Evolutionary conservation across 2,888 invertebrate species (phyloP).

Genomic region (Oscheius sp.): DNA sequence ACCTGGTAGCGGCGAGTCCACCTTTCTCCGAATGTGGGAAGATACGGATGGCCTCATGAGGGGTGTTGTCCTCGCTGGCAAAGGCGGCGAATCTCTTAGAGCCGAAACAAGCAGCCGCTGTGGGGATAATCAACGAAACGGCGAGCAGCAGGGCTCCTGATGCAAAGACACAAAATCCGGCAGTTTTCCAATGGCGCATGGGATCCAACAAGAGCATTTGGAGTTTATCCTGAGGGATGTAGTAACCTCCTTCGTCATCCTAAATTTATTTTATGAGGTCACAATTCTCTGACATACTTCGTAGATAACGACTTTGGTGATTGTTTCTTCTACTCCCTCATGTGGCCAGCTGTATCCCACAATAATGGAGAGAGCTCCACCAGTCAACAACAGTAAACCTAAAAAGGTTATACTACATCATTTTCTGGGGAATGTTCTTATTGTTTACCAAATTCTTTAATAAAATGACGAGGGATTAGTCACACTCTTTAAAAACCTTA

Average conservation of each 20-base stretch:
- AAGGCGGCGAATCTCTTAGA: conserved; percentile 63
- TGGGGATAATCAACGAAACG: conserved; percentile 67
- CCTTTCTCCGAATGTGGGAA: conserved; percentile 52
- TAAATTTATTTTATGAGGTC: conserved; percentile 25
- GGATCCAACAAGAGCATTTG: conserved; percentile 66
- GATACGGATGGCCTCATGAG: conserved; percentile 71
- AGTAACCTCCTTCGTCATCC: conserved; percentile 70
- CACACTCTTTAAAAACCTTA: neutral
- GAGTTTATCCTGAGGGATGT: conserved; percentile 68
- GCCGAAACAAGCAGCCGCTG: conserved; percentile 66
- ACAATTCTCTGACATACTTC: conserved; percentile 39
- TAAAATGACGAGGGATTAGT: neutral
- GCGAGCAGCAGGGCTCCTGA: conserved; percentile 69
- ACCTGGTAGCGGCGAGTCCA: conserved; percentile 20
- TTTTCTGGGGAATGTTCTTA: no score
- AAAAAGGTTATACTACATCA: no score
- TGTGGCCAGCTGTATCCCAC: conserved; percentile 71
- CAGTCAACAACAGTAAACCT: conserved; percentile 65
- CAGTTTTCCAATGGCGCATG: conserved; percentile 69
- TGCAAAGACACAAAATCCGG: conserved; percentile 69
- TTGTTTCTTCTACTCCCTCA: conserved; percentile 56
- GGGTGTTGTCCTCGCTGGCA: conserved; percentile 67
- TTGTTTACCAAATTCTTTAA: neutral
- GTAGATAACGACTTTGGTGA: conserved; percentile 53
- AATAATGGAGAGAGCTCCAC: conserved; percentile 68